Evolutionary conservation across 2,797 vertebrate species (phyloP).

Genomic region (Siniperca obscura): DNA sequence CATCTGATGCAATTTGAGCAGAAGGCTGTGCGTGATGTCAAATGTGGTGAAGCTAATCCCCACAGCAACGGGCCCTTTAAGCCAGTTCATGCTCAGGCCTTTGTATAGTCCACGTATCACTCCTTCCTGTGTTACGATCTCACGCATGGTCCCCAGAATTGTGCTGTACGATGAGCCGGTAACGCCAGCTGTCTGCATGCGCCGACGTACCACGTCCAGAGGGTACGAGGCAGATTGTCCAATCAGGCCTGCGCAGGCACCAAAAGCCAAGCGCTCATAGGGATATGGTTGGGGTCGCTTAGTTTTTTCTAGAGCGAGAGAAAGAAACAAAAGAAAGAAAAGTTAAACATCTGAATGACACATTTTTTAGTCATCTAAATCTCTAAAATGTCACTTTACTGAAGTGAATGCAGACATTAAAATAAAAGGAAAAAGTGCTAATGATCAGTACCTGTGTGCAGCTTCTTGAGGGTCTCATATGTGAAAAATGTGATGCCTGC

Average conservation of each 20-base stretch:
- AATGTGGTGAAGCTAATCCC: conserved; percentile 97
- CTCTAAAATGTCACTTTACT: background rate
- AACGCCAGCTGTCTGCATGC: conserved; percentile 97
- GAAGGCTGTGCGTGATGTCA: conserved; percentile 91
- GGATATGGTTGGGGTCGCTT: conserved; percentile 89
- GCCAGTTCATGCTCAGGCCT: conserved; percentile 99
- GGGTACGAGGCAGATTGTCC: conserved; percentile 97
- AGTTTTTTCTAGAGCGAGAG: conserved; percentile 85
- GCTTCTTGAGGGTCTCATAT: conserved; percentile 94
- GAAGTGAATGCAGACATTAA: background rate
- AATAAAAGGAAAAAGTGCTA: background rate
- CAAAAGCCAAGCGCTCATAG: conserved; percentile 91
- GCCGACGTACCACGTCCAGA: conserved; percentile 95
- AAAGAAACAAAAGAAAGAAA: background rate
- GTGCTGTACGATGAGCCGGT: conserved; percentile 87
- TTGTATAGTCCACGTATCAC: conserved; percentile 92
- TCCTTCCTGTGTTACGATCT: conserved; percentile 91
- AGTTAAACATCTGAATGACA: background rate
- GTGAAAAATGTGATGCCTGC: conserved; percentile 98
- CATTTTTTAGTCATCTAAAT: background rate
- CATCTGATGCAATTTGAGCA: conserved; percentile 85
- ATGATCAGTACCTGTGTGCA: conserved; percentile 89
- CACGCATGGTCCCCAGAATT: conserved; percentile 88
- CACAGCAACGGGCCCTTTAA: conserved; percentile 95
- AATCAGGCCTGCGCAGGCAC: conserved; percentile 93